A percentile compares a stretch with the other conserved stretches of the same genome.
These are phyloP conservation scores for Heterodera schachtii DNA, from an alignment of 1,140 invertebrate species.

Conservation along the genomic window DNA sequence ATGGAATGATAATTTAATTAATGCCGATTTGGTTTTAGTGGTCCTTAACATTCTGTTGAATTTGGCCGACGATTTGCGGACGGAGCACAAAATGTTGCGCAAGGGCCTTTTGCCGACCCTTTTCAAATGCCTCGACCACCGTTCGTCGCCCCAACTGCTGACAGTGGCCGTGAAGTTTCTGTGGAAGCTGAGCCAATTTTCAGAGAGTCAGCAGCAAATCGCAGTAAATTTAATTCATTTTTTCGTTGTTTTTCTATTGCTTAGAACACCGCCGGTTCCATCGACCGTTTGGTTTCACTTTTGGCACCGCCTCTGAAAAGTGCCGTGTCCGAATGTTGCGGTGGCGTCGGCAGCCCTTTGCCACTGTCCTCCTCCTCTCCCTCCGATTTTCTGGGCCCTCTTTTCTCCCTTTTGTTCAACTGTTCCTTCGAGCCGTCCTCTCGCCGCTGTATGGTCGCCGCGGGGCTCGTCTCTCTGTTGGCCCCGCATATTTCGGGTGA, in stretches of 20 bases:
- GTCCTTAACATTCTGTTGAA: conserved; percentile 87
- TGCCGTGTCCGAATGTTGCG: background rate
- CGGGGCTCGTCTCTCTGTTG: conserved; percentile 84
- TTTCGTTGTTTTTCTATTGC: conserved; percentile 2
- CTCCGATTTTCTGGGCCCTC: conserved; percentile 80
- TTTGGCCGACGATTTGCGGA: conserved; percentile 85
- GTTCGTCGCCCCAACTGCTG: conserved; percentile 80
- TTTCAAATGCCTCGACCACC: conserved; percentile 82
- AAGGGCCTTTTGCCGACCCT: conserved; percentile 86
- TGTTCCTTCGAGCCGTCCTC: conserved; percentile 90
- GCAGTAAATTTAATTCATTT: conserved; percentile 61
- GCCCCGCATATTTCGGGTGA: conserved; percentile 81
- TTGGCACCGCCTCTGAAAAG: conserved; percentile 56
- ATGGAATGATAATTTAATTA: no score
- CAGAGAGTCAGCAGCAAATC: conserved; percentile 93
- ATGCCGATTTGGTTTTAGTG: conserved; percentile 64
- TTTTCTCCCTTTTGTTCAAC: conserved; percentile 87
- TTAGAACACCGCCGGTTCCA: conserved; percentile 60
- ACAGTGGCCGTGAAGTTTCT: conserved; percentile 89
- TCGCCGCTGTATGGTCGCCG: conserved; percentile 83
- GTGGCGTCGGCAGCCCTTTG: background rate
- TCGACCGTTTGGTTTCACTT: conserved; percentile 70
- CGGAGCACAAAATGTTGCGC: conserved; percentile 93
- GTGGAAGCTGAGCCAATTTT: conserved; percentile 89
- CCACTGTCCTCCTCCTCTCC: conserved; percentile 41